These are phyloP conservation scores for Brachirus orientalis DNA, from an alignment of 2,113 vertebrate genomes.

Conservation along the genomic window DNA sequence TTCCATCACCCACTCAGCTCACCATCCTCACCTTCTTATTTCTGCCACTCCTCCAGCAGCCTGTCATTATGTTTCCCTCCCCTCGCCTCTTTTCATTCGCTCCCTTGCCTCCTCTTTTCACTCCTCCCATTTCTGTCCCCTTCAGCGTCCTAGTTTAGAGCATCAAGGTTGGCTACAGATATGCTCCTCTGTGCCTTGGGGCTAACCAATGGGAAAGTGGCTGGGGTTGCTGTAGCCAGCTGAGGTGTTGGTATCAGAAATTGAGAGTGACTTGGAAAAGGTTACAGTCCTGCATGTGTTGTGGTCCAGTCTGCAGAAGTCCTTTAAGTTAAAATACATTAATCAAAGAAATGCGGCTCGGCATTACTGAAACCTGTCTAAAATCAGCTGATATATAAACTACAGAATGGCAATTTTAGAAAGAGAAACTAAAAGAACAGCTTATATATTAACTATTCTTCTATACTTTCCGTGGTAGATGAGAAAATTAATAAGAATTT, in stretches of 20 bases:
- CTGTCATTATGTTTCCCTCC: slow-evolving; percentile 48
- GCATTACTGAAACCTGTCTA: no score
- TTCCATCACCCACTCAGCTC: slow-evolving; percentile 57
- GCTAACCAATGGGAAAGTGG: slow-evolving; percentile 78
- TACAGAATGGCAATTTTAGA: no score
- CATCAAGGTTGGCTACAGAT: slow-evolving; percentile 84
- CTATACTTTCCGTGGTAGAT: no score
- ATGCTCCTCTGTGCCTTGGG: slow-evolving; percentile 73
- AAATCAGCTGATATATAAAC: no score
- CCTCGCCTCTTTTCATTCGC: slow-evolving; percentile 29
- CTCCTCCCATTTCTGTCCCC: slow-evolving; percentile 78
- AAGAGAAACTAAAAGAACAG: no score
- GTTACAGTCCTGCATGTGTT: slow-evolving; percentile 37
- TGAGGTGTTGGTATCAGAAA: slow-evolving; percentile 65
- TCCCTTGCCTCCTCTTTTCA: slow-evolving; percentile 54
- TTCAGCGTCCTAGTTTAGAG: slow-evolving; percentile 84
- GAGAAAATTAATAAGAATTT: no score
- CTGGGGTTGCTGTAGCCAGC: slow-evolving; percentile 70
- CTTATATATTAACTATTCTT: no score
- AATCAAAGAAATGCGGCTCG: no score
- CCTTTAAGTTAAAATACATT: no score
- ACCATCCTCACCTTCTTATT: slow-evolving; percentile 67
- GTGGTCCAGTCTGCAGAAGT: slow-evolving; percentile 31
- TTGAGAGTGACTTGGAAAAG: slow-evolving; percentile 53
- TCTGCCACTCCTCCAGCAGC: slow-evolving; percentile 64